Percentiles rank a stretch among this genome's conserved stretches.
Conservation (phyloP, 2,888 invertebrate species). For the Abrostola triplasia region DNA sequence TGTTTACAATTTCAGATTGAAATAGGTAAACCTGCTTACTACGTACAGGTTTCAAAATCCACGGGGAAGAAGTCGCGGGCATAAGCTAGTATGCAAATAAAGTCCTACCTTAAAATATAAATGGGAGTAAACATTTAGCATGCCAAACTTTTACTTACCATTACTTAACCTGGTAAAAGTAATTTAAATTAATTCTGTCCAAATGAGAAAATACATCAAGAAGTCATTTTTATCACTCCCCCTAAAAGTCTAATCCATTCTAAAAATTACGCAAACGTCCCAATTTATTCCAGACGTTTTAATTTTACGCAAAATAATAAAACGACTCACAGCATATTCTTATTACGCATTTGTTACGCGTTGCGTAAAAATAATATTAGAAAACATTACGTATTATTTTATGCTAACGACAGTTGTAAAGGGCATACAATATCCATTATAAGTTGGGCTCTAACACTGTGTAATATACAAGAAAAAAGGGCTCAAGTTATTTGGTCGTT, state of each 20-base stretch:
- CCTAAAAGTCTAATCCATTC: slow-evolving; percentile 42
- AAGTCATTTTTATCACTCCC: slow-evolving; percentile 38
- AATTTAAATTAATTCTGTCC: slow-evolving; percentile 32
- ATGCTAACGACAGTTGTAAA: slow-evolving; percentile 51
- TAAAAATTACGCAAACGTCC: slow-evolving; percentile 35
- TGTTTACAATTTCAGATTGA: too few species aligned
- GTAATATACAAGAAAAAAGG: slow-evolving; percentile 1
- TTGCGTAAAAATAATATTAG: slow-evolving; percentile 46
- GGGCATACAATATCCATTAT: slow-evolving; percentile 24
- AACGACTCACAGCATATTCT: slow-evolving; percentile 30
- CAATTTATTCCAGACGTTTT: slow-evolving; percentile 38
- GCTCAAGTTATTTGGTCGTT: slow-evolving; percentile 29
- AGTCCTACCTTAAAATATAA: too few species aligned
- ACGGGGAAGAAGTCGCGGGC: too few species aligned
- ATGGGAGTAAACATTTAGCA: too few species aligned
- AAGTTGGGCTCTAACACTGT: slow-evolving; percentile 19
- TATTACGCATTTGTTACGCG: slow-evolving; percentile 44
- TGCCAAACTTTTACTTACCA: neutral
- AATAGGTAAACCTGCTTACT: too few species aligned
- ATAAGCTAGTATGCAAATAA: too few species aligned
- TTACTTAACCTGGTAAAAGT: slow-evolving; percentile 29
- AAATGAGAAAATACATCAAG: slow-evolving; percentile 45
- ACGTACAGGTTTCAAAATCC: too few species aligned
- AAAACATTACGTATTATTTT: slow-evolving; percentile 48
- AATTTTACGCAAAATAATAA: slow-evolving; percentile 47